Evolutionary conservation across 2,113 vertebrate species (phyloP).

Genomic region (Telmatochromis bifrenatus): DNA sequence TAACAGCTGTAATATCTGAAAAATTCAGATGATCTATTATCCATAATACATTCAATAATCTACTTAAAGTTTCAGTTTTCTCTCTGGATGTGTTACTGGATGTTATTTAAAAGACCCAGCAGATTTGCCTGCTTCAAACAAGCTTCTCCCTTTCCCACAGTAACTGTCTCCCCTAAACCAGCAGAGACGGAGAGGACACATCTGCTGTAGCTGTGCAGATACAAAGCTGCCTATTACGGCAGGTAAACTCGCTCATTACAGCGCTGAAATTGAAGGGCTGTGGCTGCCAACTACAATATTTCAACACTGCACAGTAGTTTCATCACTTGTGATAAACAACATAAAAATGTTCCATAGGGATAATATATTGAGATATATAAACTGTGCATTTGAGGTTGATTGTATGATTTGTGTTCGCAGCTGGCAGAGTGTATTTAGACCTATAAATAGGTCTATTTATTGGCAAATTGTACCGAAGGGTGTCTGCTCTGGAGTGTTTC

Average conservation of each 20-base stretch:
- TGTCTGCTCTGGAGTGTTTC: slow-evolving; percentile 20
- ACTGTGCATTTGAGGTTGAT: not conserved
- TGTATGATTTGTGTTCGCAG: slow-evolving; percentile 19
- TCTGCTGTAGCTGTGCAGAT: slow-evolving; percentile 38
- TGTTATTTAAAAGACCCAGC: not conserved
- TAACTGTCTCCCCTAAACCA: slow-evolving; percentile 5
- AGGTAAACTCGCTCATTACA: slow-evolving; percentile 53
- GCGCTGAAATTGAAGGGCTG: slow-evolving; percentile 39
- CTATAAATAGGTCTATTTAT: not conserved
- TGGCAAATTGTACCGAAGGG: slow-evolving; percentile 7
- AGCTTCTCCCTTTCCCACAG: slow-evolving; percentile 22
- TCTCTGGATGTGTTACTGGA: not conserved
- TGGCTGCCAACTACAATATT: slow-evolving; percentile 25
- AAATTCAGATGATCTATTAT: not conserved
- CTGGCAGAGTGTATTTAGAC: slow-evolving; percentile 4
- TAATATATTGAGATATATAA: not conserved
- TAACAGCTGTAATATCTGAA: not conserved
- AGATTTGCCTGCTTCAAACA: not conserved
- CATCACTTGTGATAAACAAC: slow-evolving; percentile 23
- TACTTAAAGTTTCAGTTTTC: not conserved
- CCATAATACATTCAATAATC: not conserved
- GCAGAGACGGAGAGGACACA: slow-evolving; percentile 9
- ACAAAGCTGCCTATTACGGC: slow-evolving; percentile 44
- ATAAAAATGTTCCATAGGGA: not conserved
- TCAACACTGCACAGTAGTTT: not conserved